Percentiles rank a stretch among this genome's conserved stretches.
These are phyloP conservation scores for Drosophila barbarae DNA, from an alignment of 2,888 invertebrate genomes.

Conservation along the genomic window DNA sequence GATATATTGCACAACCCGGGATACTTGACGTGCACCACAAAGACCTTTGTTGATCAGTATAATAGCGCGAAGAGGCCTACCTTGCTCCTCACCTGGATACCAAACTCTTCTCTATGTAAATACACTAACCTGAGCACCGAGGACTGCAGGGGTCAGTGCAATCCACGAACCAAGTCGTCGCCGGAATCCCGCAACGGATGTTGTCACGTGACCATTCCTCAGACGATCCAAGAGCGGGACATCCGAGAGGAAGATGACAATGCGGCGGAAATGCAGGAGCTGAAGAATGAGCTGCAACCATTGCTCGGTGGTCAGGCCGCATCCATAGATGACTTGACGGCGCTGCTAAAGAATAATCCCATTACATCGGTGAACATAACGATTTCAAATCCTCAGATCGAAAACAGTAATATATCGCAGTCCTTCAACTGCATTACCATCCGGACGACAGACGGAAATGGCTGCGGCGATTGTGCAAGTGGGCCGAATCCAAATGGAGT, in stretches of 20 bases:
- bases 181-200: constrained; percentile 27
- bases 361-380: constrained; percentile 85
- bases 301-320: constrained; percentile 77
- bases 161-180: constrained; percentile 81
- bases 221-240: constrained; percentile 51
- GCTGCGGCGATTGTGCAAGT: constrained; percentile 15
- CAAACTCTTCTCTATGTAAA: constrained; percentile 92
- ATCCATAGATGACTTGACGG: constrained; percentile 76
- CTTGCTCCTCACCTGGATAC: constrained; percentile 95
- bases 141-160: constrained; percentile 77
- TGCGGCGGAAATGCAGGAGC: constrained; percentile 77
- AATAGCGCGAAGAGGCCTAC: constrained; percentile 89
- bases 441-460: constrained; percentile 79
- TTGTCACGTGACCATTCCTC: constrained; percentile 47
- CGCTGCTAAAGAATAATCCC: constrained; percentile 81
- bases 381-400: constrained; percentile 87
- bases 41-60: constrained; percentile 88
- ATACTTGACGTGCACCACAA: constrained; percentile 93
- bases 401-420: constrained; percentile 85
- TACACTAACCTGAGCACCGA: constrained; percentile 82
- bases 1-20: constrained; percentile 94
- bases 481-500: constrained; percentile 5
- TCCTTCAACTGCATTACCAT: constrained; percentile 76
- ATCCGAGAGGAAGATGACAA: constrained; percentile 61
- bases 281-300: constrained; percentile 79